Percentiles rank a stretch among this genome's conserved stretches.
phyloP scores from a whole-genome alignment of 2,888 invertebrate species.

The Lepidochrysops patricia region DNA sequence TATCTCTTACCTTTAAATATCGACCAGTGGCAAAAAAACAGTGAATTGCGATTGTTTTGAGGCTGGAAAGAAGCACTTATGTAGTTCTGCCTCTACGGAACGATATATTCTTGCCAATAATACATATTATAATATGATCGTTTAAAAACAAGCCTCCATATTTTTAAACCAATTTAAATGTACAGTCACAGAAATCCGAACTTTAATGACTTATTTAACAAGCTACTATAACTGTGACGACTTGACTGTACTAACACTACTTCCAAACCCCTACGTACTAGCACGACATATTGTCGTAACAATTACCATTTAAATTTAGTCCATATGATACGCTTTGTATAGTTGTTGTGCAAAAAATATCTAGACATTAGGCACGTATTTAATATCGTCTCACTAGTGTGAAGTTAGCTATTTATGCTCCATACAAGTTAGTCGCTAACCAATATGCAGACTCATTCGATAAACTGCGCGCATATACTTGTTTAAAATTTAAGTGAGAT shows the following conservation, averaged over 20 bases:
- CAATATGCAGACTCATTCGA: too few relatives aligned
- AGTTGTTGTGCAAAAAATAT: not conserved
- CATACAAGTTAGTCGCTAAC: not conserved
- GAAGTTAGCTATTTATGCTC: not conserved
- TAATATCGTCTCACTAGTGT: not conserved
- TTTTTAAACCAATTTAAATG: not conserved
- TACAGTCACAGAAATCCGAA: not conserved
- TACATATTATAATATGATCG: too few relatives aligned
- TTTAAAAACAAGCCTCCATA: not conserved
- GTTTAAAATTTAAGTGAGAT: too few relatives aligned
- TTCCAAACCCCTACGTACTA: not conserved
- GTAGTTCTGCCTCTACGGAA: too few relatives aligned
- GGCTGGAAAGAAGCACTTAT: too few relatives aligned
- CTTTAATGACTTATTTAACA: not conserved
- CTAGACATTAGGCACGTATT: not conserved
- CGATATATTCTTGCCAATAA: too few relatives aligned
- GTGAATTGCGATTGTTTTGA: too few relatives aligned
- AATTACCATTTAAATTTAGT: not conserved
- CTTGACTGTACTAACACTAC: not conserved
- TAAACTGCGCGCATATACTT: too few relatives aligned
- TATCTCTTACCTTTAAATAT: too few relatives aligned
- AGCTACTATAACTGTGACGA: not conserved
- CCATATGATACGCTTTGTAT: not conserved
- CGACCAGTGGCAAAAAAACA: too few relatives aligned
- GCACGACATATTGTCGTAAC: not conserved